A percentile compares a stretch with the other conserved stretches of the same genome.
Evolutionary conservation across 2,888 invertebrate species (phyloP).

Genomic region (Polyploca ridens): DNA sequence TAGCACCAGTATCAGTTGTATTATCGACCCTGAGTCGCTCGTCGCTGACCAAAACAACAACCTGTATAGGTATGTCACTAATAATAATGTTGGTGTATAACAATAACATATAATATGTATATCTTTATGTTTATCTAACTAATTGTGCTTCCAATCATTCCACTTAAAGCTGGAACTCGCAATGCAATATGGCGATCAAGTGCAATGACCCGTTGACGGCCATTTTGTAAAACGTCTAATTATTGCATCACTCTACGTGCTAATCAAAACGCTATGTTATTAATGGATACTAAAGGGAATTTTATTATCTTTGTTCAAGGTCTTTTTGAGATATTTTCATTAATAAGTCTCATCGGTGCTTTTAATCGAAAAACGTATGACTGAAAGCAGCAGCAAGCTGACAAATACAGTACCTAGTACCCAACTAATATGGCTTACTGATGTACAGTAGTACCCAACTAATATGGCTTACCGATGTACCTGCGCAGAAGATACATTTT

Average conservation of each 20-base stretch:
- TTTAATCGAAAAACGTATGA: neutral
- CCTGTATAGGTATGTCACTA: neutral
- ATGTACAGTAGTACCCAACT: too few relatives aligned
- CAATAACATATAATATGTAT: slow-evolving; percentile 19
- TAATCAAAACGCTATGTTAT: slow-evolving; percentile 28
- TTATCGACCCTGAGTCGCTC: too few relatives aligned
- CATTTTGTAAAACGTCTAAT: slow-evolving; percentile 67
- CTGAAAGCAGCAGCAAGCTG: too few relatives aligned
- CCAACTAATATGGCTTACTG: too few relatives aligned
- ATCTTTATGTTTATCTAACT: slow-evolving; percentile 26
- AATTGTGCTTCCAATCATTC: slow-evolving; percentile 39
- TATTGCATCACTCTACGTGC: slow-evolving; percentile 56
- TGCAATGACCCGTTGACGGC: slow-evolving; percentile 41
- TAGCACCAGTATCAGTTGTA: too few relatives aligned
- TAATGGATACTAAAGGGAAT: slow-evolving; percentile 33
- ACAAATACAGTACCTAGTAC: too few relatives aligned
- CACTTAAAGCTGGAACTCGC: slow-evolving; percentile 42
- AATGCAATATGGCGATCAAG: slow-evolving; percentile 24
- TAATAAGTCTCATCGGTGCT: neutral
- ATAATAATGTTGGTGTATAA: neutral
- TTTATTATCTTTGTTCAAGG: slow-evolving; percentile 22
- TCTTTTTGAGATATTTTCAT: neutral
- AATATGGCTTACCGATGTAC: too few relatives aligned
- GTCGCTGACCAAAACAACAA: too few relatives aligned
- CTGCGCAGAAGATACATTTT: too few relatives aligned